Conservation (phyloP, 2,797 vertebrate species). For the Sebastes iracundus region DNA sequence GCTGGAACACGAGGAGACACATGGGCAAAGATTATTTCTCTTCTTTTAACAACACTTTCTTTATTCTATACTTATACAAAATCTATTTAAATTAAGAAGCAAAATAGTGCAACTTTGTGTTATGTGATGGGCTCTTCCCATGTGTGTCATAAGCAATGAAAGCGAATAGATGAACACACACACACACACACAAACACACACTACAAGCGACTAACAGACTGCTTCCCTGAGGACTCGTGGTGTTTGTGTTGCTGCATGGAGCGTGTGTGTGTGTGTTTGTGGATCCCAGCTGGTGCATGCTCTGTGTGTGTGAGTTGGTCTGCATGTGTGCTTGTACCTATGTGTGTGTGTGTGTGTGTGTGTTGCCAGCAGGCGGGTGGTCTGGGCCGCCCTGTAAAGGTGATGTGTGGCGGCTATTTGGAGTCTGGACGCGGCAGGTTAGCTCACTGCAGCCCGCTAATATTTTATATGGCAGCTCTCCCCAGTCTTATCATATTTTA, state of each 20-base stretch:
- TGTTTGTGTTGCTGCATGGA: conserved; percentile 44
- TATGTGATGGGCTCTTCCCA: not conserved
- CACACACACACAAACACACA: conserved; percentile 23
- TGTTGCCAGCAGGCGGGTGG: conserved; percentile 58
- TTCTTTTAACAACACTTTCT: not conserved
- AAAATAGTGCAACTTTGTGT: not conserved
- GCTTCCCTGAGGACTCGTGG: conserved; percentile 40
- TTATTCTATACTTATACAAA: not conserved
- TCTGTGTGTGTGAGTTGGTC: not conserved
- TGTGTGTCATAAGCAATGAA: conserved; percentile 13
- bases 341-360: conserved; percentile 16
- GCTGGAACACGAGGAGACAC: not conserved
- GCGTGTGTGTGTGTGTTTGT: conserved; percentile 13
- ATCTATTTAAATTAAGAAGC: not conserved
- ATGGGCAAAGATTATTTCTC: not conserved
- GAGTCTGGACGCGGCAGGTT: conserved; percentile 77
- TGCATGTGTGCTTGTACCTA: not conserved
- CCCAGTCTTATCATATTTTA: conserved; percentile 82
- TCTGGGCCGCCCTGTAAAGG: conserved; percentile 75
- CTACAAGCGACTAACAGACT: conserved; percentile 34
- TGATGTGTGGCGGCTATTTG: conserved; percentile 80
- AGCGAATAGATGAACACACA: conserved; percentile 8
- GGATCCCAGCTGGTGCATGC: conserved; percentile 56
- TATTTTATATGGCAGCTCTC: conserved; percentile 79
- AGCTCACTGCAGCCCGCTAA: conserved; percentile 73